These are phyloP conservation scores for Mandrillus leucophaeus DNA, from an alignment of 2,113 vertebrate species.

Conservation along the genomic window DNA sequence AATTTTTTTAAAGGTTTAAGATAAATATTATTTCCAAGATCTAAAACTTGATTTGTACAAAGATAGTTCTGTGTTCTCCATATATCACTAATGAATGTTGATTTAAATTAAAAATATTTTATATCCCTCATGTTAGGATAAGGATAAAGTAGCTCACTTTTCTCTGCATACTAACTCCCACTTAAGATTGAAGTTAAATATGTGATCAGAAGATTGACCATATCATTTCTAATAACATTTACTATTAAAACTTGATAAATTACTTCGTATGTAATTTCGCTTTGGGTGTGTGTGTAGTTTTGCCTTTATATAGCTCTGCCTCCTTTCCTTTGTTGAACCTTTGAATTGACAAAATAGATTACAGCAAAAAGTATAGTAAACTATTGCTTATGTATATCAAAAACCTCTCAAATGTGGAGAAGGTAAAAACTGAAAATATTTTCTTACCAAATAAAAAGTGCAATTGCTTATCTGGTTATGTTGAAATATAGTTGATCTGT, in stretches of 20 bases:
- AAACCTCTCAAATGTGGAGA: neutral
- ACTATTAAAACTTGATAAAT: neutral
- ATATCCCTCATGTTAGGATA: neutral
- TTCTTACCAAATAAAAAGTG: neutral
- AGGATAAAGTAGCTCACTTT: neutral
- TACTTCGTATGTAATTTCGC: neutral
- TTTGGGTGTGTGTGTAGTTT: neutral
- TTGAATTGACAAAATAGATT: slow-evolving; percentile 15
- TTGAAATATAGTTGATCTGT: neutral
- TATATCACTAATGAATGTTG: neutral
- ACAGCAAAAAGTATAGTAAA: neutral
- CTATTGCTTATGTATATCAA: neutral
- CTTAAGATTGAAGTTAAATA: neutral
- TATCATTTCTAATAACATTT: neutral
- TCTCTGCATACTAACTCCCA: neutral
- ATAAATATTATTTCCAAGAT: neutral
- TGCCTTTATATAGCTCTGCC: neutral
- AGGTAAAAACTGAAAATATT: slow-evolving; percentile 22
- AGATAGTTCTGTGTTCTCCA: neutral
- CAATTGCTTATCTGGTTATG: neutral
- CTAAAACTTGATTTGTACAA: neutral
- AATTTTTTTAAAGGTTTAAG: neutral
- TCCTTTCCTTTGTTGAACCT: slow-evolving; percentile 11
- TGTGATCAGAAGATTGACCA: neutral
- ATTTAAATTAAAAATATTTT: neutral